A percentile compares a stretch with the other conserved stretches of the same genome.
Conservation (phyloP, 2,113 vertebrate species). For the Megaceryle maxima region DNA sequence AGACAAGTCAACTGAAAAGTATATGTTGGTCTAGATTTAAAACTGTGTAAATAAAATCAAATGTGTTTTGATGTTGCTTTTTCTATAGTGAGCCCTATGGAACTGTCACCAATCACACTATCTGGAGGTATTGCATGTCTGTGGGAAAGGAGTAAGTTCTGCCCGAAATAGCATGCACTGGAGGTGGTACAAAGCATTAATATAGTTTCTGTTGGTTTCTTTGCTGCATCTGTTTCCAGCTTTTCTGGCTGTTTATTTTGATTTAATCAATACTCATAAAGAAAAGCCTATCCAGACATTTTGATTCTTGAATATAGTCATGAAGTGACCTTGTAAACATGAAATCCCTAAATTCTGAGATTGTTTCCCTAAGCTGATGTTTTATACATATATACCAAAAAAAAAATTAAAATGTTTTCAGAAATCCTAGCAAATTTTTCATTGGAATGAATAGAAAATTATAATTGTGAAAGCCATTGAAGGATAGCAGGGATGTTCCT, state of each 20-base stretch:
- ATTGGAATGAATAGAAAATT: not conserved
- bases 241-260: not conserved
- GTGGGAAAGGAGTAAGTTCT: not conserved
- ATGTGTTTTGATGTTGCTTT: not conserved
- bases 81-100: not conserved
- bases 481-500: not conserved
- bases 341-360: not conserved
- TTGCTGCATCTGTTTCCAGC: not conserved
- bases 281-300: not conserved
- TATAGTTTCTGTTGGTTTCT: not conserved
- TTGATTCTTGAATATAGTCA: not conserved
- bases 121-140: not conserved
- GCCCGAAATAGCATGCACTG: not conserved
- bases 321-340: not conserved
- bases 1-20: not conserved
- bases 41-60: not conserved
- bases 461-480: not conserved
- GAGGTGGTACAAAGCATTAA: not conserved
- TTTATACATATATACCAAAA: not conserved
- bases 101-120: not conserved
- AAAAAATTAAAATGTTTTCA: not conserved
- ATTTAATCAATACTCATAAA: not conserved
- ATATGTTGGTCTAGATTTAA: not conserved
- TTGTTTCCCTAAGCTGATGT: not conserved
- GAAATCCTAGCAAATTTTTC: not conserved